These are phyloP conservation scores for Prosopocoilus inquinatus DNA, from an alignment of 2,888 invertebrate species.

Conservation along the genomic window DNA sequence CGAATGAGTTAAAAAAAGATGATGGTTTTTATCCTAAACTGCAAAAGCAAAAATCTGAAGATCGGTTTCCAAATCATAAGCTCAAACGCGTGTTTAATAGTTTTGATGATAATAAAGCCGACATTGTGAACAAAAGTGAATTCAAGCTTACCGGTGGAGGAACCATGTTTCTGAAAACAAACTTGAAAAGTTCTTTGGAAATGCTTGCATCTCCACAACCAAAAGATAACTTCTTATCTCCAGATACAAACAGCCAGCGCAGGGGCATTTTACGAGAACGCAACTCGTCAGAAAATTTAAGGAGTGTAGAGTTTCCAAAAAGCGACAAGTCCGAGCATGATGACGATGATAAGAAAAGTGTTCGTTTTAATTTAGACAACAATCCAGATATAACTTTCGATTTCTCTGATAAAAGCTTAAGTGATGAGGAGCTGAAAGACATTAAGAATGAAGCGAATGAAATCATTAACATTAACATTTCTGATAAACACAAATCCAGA, in stretches of 20 bases:
- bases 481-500: conserved; percentile 32
- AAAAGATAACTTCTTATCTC: conserved; percentile 19
- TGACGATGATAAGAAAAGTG: conserved; percentile 77
- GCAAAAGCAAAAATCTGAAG: conserved; percentile 46
- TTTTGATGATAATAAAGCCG: conserved; percentile 42
- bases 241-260: conserved; percentile 40
- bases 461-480: conserved; percentile 39
- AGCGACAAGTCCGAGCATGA: conserved; percentile 49
- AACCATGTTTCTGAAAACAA: conserved; percentile 63
- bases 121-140: conserved; percentile 33
- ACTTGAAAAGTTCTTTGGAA: conserved; percentile 38
- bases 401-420: conserved; percentile 45
- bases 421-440: conserved; percentile 38
- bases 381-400: conserved; percentile 50
- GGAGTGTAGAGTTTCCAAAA: conserved; percentile 42
- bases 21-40: conserved; percentile 35
- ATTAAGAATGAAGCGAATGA: conserved; percentile 30
- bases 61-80: conserved; percentile 34
- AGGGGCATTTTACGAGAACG: conserved; percentile 67
- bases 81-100: conserved; percentile 40
- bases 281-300: conserved; percentile 43
- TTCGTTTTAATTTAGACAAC: conserved; percentile 62
- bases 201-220: conserved; percentile 3
- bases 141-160: conserved; percentile 56
- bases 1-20: conserved; percentile 29